A percentile compares a stretch with the other conserved stretches of the same genome.
These are phyloP conservation scores for Papilio demoleus DNA, from an alignment of 2,888 invertebrate species.

Conservation along the genomic window DNA sequence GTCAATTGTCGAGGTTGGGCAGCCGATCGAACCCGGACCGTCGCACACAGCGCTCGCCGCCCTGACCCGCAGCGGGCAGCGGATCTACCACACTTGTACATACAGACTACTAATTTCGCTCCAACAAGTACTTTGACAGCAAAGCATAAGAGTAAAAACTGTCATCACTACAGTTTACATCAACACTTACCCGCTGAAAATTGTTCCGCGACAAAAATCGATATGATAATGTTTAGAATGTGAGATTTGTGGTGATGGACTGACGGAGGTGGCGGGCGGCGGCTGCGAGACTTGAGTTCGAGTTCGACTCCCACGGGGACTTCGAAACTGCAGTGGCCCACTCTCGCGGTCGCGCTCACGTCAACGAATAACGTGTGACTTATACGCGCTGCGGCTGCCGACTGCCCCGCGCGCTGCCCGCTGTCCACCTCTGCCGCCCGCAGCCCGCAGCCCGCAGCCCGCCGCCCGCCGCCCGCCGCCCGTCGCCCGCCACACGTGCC, in stretches of 20 bases:
- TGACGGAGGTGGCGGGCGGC: background rate
- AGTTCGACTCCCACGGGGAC: slow-evolving; percentile 48
- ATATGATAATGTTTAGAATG: background rate
- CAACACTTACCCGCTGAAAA: background rate
- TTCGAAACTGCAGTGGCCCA: slow-evolving; percentile 49
- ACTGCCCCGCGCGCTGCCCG: slow-evolving; percentile 10
- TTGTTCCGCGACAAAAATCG: slow-evolving; percentile 14
- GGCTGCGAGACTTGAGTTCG: slow-evolving; percentile 46
- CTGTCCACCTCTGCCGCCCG: slow-evolving; percentile 51
- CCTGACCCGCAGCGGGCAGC: background rate
- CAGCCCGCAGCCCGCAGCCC: slow-evolving; percentile 36
- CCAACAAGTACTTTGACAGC: background rate
- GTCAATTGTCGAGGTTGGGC: background rate
- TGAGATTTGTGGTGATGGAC: background rate
- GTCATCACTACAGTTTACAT: background rate
- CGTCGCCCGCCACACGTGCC: slow-evolving; percentile 33
- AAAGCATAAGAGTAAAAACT: no score
- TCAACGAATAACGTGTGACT: slow-evolving; percentile 53
- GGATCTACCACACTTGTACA: background rate
- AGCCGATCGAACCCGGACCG: background rate
- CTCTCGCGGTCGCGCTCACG: slow-evolving; percentile 42
- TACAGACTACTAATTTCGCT: background rate
- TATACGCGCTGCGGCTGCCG: slow-evolving; percentile 56
- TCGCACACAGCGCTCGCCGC: background rate
- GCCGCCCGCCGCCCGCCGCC: slow-evolving; percentile 37